Conservation (phyloP, 1,140 invertebrate species). For the Leucophenga varia region DNA sequence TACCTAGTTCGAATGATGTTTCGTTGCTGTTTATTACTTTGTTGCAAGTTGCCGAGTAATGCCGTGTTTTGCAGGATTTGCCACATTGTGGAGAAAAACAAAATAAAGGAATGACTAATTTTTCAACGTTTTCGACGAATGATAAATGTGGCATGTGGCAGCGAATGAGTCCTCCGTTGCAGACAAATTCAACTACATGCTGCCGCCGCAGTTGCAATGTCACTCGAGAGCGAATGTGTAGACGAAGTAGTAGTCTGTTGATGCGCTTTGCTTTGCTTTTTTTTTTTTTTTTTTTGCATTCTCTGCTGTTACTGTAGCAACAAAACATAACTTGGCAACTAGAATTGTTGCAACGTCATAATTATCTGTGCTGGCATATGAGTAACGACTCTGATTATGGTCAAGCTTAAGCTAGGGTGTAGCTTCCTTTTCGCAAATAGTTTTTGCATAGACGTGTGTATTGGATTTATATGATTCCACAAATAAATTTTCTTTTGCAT, state of each 20-base stretch:
- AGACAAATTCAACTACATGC: no score
- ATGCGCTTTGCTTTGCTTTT: no score
- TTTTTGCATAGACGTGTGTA: no score
- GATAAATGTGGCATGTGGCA: constrained; percentile 54
- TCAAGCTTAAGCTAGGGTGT: no score
- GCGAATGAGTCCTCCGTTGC: constrained; percentile 13
- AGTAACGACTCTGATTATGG: constrained; percentile 47
- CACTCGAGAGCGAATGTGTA: constrained; percentile 38
- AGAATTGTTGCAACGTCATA: constrained; percentile 52
- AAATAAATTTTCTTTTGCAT: no score
- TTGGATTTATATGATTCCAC: no score
- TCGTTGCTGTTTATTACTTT: no score
- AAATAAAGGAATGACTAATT: constrained; percentile 55
- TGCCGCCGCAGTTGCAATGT: constrained; percentile 49
- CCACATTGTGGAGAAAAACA: constrained; percentile 16
- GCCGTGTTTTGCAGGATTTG: constrained; percentile 45
- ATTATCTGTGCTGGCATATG: constrained; percentile 48
- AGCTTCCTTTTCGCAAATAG: no score
- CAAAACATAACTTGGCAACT: constrained; percentile 16
- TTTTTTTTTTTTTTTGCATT: no score
- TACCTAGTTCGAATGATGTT: no score
- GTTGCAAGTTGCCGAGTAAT: constrained; percentile 28
- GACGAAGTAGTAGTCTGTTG: no score
- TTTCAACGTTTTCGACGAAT: constrained; percentile 54
- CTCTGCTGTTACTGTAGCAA: constrained; percentile 22